phyloP scores from a whole-genome alignment of 2,113 vertebrate species.

The Aphyosemion australe region DNA sequence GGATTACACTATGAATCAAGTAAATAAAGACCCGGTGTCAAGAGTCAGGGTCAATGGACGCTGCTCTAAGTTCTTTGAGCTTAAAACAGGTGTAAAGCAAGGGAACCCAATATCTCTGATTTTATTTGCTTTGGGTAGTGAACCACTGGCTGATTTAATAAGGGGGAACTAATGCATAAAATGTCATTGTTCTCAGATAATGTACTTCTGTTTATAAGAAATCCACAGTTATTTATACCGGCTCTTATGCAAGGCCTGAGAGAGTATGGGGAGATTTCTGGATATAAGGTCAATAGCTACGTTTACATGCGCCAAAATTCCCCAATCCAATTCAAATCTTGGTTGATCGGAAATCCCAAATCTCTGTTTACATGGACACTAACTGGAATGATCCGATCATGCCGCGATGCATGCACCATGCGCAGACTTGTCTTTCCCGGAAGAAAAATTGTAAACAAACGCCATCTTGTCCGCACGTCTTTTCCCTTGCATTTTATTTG shows the following conservation, averaged over 20 bases:
- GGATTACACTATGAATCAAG: background rate
- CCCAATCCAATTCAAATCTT: too few species aligned
- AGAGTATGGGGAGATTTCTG: background rate
- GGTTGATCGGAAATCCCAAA: too few species aligned
- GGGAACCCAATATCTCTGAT: background rate
- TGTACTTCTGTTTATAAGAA: background rate
- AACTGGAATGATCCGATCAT: too few species aligned
- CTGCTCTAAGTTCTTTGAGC: background rate
- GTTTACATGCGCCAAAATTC: too few species aligned
- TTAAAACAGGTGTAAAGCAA: background rate
- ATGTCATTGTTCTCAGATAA: background rate
- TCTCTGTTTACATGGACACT: too few species aligned
- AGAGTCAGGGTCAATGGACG: background rate
- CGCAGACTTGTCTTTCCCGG: too few species aligned
- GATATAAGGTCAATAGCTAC: background rate
- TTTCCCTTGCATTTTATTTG: too few species aligned
- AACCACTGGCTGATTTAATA: background rate
- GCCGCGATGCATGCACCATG: too few species aligned
- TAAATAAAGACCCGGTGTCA: background rate
- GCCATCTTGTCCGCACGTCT: too few species aligned
- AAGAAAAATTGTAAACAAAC: too few species aligned
- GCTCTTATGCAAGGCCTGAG: background rate
- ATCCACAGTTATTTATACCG: background rate
- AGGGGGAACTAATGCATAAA: background rate
- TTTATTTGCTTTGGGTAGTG: background rate